Evolutionary conservation across 2,797 vertebrate species (phyloP).

Genomic region (Pelobates cultripes): DNA sequence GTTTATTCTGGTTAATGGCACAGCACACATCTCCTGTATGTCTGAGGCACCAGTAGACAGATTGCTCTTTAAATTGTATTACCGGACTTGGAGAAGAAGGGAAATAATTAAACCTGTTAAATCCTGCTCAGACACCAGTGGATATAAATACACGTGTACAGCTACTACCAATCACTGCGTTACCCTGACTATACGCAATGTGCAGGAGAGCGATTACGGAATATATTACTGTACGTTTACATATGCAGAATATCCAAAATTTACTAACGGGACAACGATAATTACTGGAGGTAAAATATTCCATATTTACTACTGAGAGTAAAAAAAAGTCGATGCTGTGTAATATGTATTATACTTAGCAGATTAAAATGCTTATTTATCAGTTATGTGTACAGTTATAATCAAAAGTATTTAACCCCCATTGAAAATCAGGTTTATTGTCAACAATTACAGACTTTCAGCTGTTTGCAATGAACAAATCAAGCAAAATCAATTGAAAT

Average conservation of each 20-base stretch:
- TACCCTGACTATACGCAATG: not conserved
- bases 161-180: not conserved
- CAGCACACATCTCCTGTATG: not conserved
- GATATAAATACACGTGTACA: not conserved
- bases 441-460: too few relatives aligned
- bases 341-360: too few relatives aligned
- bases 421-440: too few relatives aligned
- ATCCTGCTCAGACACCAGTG: not conserved
- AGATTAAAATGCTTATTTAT: too few relatives aligned
- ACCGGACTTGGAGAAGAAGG: not conserved
- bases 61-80: not conserved
- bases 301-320: too few relatives aligned
- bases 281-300: constrained; percentile 4
- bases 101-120: not conserved
- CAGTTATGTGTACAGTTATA: too few relatives aligned
- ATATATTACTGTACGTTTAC: not conserved
- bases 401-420: too few relatives aligned
- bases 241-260: not conserved
- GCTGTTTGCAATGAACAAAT: too few relatives aligned
- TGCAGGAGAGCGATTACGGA: constrained; percentile 11
- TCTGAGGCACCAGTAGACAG: not conserved
- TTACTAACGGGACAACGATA: constrained; percentile 1
- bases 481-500: too few relatives aligned
- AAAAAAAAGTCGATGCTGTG: too few relatives aligned
- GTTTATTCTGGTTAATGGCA: not conserved